Evolutionary conservation across 1,140 invertebrate species (phyloP), one percentile per base, ranked within the genome.

Genomic region (Stenopsyche tienmushanensis): DNA sequence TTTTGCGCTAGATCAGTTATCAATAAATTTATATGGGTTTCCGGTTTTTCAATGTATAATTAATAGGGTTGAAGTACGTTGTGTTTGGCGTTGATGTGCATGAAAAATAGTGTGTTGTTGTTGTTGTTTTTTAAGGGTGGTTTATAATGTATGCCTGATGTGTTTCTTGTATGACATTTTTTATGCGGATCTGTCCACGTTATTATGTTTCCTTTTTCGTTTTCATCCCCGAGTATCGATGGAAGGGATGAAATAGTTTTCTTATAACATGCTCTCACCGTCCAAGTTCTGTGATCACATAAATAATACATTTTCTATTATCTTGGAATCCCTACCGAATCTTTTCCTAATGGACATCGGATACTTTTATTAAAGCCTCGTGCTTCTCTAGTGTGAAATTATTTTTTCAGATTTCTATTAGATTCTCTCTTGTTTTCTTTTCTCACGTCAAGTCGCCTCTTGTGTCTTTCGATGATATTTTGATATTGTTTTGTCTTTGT

Each of bases 291-390:
- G 29, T 7, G 15, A 47, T 34, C 41, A 65, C 44, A 57, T 57
- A 65, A 65, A 65, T 58, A 55, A 57, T 65, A 65, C 63, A 65
- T 65, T 65, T 65, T 65, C 63, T 58, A 65, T 65, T 65, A 57
- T 55, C 45, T 54, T 23, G n/a, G 39, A 49, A 54, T 65, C 54
- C 44, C 54, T 15, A 47, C 42, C 41, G 57, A 60, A 60, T 60
- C 52, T 65, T 65, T 45, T 65, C 63, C 54, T 65, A 65, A 65
- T 65, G 63, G 63, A 45, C 53, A 58, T 55, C 54, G 63, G 63
- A 55, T 65, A 49, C 54, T 65, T 65, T 65, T 57, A 57, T 65
- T 39, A 55, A 55, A 47, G 63, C 53, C 42, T 62, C 42, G 15
- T n/a, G 52, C 42, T 58, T 65, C 63, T 54, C 23, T 53, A 58